phyloP scores from a whole-genome alignment of 2,888 invertebrate species.

The Sinodicranocentrus sp. region DNA sequence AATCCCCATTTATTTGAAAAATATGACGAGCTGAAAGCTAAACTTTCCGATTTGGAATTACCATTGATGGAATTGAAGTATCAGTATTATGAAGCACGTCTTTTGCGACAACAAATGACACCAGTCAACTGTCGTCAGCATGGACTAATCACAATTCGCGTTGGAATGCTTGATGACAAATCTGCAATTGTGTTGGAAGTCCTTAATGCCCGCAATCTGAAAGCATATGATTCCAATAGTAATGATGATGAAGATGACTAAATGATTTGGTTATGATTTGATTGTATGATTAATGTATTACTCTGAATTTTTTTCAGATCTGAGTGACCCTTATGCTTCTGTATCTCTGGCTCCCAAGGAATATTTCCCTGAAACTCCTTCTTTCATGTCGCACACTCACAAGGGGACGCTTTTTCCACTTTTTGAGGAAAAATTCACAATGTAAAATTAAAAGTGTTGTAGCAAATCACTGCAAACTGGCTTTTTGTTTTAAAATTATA shows the following conservation, averaged over 20 bases:
- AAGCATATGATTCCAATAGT: conserved; percentile 80
- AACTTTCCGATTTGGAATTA: conserved; percentile 15
- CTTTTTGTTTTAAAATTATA: neutral
- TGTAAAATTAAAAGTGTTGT: conserved; percentile 78
- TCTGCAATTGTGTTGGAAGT: conserved; percentile 79
- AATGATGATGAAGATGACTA: too few relatives aligned
- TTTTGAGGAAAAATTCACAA: conserved; percentile 82
- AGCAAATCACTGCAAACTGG: neutral
- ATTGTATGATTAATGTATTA: neutral
- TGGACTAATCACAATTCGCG: conserved; percentile 60
- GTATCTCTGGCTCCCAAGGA: conserved; percentile 80
- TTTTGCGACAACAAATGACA: conserved; percentile 18
- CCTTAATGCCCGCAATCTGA: conserved; percentile 79
- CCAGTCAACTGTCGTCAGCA: conserved; percentile 18
- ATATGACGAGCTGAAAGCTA: conserved; percentile 15
- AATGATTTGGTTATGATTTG: neutral
- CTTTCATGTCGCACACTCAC: conserved; percentile 79
- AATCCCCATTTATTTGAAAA: conserved; percentile 15
- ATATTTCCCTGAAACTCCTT: conserved; percentile 78
- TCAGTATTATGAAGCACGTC: conserved; percentile 38
- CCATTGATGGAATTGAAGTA: conserved; percentile 48
- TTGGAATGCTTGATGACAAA: conserved; percentile 19
- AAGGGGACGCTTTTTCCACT: conserved; percentile 81
- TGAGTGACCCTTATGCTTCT: conserved; percentile 81
- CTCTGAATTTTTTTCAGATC: conserved; percentile 76